Evolutionary conservation across 2,888 invertebrate genomes (phyloP).

Genomic region (Cancer borealis): DNA sequence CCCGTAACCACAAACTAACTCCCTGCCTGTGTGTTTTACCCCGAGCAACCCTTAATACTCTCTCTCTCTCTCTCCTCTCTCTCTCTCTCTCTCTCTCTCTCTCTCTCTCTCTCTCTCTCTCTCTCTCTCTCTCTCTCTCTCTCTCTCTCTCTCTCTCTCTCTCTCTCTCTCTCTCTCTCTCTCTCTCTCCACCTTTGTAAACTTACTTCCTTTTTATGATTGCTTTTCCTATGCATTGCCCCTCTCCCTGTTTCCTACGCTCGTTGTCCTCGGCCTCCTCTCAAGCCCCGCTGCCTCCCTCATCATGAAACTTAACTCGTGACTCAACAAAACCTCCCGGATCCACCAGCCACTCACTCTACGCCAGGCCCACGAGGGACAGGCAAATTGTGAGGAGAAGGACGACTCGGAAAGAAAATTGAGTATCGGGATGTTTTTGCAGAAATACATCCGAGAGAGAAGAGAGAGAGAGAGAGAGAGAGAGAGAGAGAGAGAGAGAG

Average conservation of each 20-base stretch:
- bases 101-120: constrained; percentile 1
- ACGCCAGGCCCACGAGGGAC: background rate
- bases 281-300: background rate
- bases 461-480: background rate
- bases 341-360: background rate
- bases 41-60: background rate
- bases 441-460: background rate
- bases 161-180: constrained; percentile 50
- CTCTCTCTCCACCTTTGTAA: background rate
- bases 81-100: constrained; percentile 31
- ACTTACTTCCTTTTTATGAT: background rate
- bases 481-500: background rate
- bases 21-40: no score
- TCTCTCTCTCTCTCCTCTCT: background rate
- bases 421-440: background rate
- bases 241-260: background rate
- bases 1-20: background rate
- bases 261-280: background rate
- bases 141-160: background rate
- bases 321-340: background rate
- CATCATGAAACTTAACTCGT: background rate
- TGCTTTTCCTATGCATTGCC: background rate
- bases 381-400: background rate
- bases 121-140: constrained; percentile 9
- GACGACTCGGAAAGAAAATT: background rate